Conservation (phyloP, 2,113 vertebrate genomes). For the Corythornis cristatus region DNA sequence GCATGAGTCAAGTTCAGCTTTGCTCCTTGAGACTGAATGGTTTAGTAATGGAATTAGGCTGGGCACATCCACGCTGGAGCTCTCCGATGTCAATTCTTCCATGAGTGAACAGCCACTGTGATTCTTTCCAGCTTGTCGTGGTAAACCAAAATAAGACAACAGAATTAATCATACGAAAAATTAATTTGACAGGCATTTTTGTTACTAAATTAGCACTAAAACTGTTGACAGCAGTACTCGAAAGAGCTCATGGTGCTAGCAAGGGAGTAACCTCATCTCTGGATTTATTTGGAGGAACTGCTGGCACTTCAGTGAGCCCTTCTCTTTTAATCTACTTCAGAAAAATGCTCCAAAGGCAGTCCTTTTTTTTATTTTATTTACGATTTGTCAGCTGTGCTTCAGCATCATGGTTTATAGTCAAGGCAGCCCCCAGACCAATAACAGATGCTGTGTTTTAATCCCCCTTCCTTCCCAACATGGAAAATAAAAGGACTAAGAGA, state of each 20-base stretch:
- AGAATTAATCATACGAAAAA: neutral
- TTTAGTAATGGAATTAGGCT: conserved; percentile 2
- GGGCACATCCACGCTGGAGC: accelerated
- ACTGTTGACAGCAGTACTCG: neutral
- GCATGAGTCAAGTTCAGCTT: neutral
- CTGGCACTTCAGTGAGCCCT: neutral
- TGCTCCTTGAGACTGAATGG: neutral
- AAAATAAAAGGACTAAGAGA: too few relatives aligned
- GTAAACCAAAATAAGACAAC: neutral
- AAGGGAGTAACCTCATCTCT: neutral
- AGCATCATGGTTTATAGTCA: neutral
- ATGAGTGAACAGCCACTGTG: neutral
- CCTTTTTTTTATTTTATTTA: too few relatives aligned
- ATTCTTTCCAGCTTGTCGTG: neutral
- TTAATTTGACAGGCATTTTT: neutral
- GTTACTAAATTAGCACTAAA: neutral
- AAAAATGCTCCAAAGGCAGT: neutral
- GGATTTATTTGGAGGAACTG: neutral
- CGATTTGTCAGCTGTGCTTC: neutral
- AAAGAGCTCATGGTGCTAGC: neutral
- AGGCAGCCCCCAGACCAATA: too few relatives aligned
- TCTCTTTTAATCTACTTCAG: neutral
- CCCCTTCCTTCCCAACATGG: too few relatives aligned
- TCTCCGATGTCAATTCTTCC: neutral
- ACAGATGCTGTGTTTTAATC: too few relatives aligned